phyloP scores from a whole-genome alignment of 2,888 invertebrate genomes.

The Bimastos eiseni region DNA sequence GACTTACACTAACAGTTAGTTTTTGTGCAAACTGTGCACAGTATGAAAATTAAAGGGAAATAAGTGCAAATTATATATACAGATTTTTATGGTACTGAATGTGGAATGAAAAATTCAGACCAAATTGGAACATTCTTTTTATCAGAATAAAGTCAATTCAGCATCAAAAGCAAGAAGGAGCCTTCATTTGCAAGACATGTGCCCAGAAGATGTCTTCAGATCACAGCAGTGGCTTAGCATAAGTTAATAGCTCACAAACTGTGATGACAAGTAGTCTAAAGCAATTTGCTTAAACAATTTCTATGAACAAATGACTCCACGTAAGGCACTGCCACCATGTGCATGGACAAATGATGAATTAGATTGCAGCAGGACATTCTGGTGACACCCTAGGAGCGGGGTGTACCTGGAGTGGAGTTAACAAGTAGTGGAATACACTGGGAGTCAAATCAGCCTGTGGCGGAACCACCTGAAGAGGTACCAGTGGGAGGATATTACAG shows the following conservation, averaged over 20 bases:
- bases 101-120: not conserved
- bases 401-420: not conserved
- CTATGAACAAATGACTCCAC: not conserved
- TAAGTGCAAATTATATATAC: not conserved
- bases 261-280: not conserved
- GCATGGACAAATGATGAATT: not conserved
- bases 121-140: not conserved
- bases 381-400: not conserved
- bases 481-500: not conserved
- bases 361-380: not conserved
- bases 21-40: not conserved
- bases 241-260: not conserved
- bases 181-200: conserved; percentile 13
- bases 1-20: not conserved
- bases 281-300: not conserved
- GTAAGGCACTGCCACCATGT: not conserved
- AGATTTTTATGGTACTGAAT: not conserved
- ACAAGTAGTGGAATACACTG: not conserved
- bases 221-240: not conserved
- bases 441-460: too few relatives aligned
- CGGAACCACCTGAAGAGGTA: not conserved
- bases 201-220: not conserved
- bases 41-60: conserved; percentile 5
- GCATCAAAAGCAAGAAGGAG: not conserved
- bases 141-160: not conserved